phyloP scores from a whole-genome alignment of 1,140 invertebrate species.

The Kradibia gibbosae region DNA sequence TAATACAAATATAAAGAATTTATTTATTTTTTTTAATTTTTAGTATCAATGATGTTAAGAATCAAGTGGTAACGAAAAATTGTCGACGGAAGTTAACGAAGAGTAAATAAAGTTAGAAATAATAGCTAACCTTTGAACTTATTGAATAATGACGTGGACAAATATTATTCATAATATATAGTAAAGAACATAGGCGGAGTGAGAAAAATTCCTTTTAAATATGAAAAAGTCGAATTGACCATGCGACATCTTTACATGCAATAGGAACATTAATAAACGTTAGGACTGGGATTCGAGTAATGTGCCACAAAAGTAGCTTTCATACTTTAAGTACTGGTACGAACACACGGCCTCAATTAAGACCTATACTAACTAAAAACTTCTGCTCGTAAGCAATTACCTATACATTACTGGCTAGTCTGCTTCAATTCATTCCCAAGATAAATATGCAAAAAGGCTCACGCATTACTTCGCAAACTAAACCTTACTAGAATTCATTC shows the following conservation, averaged over 20 bases:
- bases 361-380: neutral
- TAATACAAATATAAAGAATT: too few relatives aligned
- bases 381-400: conserved; percentile 1
- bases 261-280: conserved; percentile 56
- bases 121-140: conserved; percentile 9
- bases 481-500: too few relatives aligned
- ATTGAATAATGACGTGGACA: neutral
- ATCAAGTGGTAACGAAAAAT: neutral
- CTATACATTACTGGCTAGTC: neutral
- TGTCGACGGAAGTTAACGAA: neutral
- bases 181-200: neutral
- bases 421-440: conserved; percentile 40
- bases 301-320: conserved; percentile 47
- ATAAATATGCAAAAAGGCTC: conserved; percentile 6
- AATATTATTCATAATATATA: neutral
- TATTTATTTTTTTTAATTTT: too few relatives aligned
- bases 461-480: neutral
- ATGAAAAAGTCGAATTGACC: conserved; percentile 40
- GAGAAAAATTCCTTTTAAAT: conserved; percentile 39
- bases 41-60: neutral
- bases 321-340: conserved; percentile 44
- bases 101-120: conserved; percentile 15
- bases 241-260: conserved; percentile 46
- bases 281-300: conserved; percentile 17
- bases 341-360: neutral